A percentile compares a stretch with the other conserved stretches of the same genome.
Evolutionary conservation across 2,797 vertebrate species (phyloP).

Genomic region (Artibeus jamaicensis): DNA sequence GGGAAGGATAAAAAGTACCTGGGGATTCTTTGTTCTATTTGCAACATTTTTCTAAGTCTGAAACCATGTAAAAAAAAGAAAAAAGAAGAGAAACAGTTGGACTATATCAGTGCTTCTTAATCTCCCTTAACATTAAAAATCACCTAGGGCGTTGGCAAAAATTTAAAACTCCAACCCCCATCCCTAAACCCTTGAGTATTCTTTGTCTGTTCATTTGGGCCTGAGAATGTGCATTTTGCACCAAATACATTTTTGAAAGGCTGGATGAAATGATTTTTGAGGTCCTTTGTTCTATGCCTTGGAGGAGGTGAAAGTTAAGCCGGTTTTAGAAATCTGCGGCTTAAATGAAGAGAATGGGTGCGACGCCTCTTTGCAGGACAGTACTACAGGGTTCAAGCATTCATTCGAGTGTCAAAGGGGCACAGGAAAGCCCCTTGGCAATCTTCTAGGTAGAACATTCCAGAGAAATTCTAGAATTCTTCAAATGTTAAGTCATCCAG

Average conservation of each 20-base stretch:
- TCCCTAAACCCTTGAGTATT: background rate
- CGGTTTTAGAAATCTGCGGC: conserved; percentile 4
- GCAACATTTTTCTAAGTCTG: background rate
- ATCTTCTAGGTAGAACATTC: background rate
- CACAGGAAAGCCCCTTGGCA: background rate
- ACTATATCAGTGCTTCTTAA: background rate
- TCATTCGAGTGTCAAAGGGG: background rate
- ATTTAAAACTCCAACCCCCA: background rate
- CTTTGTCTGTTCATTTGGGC: background rate
- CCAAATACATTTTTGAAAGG: background rate
- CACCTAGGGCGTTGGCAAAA: background rate
- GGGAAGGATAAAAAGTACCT: background rate
- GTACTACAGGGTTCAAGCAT: background rate
- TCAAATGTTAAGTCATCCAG: background rate
- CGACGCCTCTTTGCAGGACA: background rate
- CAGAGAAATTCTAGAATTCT: background rate
- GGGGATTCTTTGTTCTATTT: background rate
- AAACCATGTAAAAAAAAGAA: background rate
- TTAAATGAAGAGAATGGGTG: background rate
- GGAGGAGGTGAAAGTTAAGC: background rate
- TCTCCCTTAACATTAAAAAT: background rate
- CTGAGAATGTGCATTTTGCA: background rate
- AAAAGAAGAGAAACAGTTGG: background rate
- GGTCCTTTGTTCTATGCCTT: background rate
- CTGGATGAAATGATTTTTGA: background rate